Evolutionary conservation across 2,797 vertebrate species (phyloP).

Genomic region (Smutsia temminckii): DNA sequence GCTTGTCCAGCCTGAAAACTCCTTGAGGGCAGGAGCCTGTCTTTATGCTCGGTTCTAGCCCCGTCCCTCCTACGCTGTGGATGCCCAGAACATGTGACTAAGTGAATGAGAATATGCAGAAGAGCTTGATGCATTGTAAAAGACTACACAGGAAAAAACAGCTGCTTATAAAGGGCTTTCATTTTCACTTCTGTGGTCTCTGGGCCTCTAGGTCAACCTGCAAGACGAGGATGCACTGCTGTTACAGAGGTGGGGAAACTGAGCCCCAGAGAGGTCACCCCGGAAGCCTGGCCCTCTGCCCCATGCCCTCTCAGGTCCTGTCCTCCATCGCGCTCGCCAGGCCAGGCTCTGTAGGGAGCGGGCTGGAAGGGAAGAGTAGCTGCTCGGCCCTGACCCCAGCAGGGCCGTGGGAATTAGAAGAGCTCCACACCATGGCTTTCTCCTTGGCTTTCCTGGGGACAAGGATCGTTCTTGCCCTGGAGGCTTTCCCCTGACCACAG

Average conservation of each 20-base stretch:
- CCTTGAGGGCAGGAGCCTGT: neutral
- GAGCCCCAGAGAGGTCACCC: neutral
- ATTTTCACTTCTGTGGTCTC: neutral
- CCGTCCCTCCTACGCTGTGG: fast-evolving
- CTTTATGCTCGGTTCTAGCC: neutral
- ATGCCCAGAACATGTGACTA: neutral
- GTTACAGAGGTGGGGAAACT: neutral
- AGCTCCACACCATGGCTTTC: neutral
- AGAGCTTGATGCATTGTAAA: neutral
- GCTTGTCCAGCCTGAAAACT: neutral
- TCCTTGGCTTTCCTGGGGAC: neutral
- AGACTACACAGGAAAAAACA: neutral
- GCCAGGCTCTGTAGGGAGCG: neutral
- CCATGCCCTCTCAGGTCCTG: fast-evolving
- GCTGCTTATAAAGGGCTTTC: neutral
- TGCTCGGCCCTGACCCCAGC: neutral
- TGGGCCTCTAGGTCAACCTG: neutral
- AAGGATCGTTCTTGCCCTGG: neutral
- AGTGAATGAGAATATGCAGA: neutral
- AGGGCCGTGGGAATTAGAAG: neutral
- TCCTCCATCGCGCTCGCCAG: fast-evolving
- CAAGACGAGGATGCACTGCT: neutral
- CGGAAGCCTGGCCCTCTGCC: too few species aligned
- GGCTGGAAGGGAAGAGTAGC: neutral
- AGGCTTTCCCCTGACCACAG: neutral